Percentiles rank a stretch among this genome's conserved stretches.
Evolutionary conservation across 2,888 invertebrate species (phyloP).

Genomic region (Drosophila picticornis): DNA sequence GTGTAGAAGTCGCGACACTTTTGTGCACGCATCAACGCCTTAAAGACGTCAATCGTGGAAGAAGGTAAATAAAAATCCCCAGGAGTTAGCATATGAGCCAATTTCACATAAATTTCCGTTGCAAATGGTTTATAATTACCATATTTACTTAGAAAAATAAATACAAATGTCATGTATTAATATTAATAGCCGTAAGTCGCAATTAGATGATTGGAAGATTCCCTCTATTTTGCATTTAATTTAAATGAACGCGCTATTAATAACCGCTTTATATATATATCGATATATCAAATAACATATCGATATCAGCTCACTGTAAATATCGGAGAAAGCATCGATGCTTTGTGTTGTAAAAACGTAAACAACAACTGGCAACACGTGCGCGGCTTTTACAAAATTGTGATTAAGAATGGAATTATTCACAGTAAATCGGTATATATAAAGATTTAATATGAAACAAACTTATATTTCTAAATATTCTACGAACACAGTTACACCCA

Average conservation of each 20-base stretch:
- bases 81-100: constrained; percentile 23
- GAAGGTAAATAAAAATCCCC: constrained; percentile 41
- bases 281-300: constrained; percentile 1
- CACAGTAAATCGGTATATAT: constrained; percentile 88
- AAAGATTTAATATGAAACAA: no score
- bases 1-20: constrained; percentile 18
- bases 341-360: constrained; percentile 42
- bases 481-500: constrained; percentile 50
- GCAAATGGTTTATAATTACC: constrained; percentile 8
- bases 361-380: constrained; percentile 73
- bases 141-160: constrained; percentile 6
- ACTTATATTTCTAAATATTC: not conserved
- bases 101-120: constrained; percentile 44
- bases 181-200: constrained; percentile 2
- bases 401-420: constrained; percentile 88
- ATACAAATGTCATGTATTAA: constrained; percentile 8
- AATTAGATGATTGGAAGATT: constrained; percentile 1
- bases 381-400: constrained; percentile 32
- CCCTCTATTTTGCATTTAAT: not conserved
- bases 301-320: constrained; percentile 1
- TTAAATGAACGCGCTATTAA: constrained; percentile 29
- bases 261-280: not conserved
- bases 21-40: constrained; percentile 29
- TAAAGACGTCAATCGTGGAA: constrained; percentile 21
- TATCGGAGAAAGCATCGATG: constrained; percentile 35